Evolutionary conservation across 2,113 vertebrate genomes (phyloP), one percentile per base, ranked within the genome.

Genomic region (Naja naja): DNA sequence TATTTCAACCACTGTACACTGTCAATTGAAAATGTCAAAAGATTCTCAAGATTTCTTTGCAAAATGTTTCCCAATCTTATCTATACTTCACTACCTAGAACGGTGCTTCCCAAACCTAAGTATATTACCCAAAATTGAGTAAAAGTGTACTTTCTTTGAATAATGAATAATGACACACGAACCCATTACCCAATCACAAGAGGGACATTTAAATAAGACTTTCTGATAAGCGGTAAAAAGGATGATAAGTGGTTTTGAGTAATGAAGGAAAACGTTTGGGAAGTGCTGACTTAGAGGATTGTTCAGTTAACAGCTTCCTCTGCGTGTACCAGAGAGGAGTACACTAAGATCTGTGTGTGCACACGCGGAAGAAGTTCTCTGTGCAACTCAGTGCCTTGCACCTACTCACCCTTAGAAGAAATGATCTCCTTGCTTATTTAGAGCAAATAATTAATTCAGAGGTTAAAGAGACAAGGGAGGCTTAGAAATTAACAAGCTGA

Each of bases 371-470:
- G 43, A 89, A 52, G 45, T n/a, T 6, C 47, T 14, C 16, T n/a
- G 47, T 90, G 89, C 30, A 34, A 23, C 89, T 23, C 30, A 6
- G 34, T 53, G 3, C 16, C 16, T 55, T 56, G 12, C 34, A 54
- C 11, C 47, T 8, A 54, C 39, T 53, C 49, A 23, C 45, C n/a
- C 3, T 43, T 25, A 45, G 69, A 23, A 23, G 12, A 5, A 64
- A 20, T 25, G 3, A 58, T 43, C 30, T 55, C 94, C 90, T 92
- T 85, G 25, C 89, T 8, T 58, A 14, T 3, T n/a, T 56, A 87
- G 27, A 93, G 94, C 95, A 94, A 97, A 95, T 95, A 90, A 96
- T 95, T 96, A 22, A 94, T 87, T 39, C 52, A 54, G 90, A 95
- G 93, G 91, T 94, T 81, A 96, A 95, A 94, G 95, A 95, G 58